Percentiles rank a stretch among this genome's conserved stretches.
Conservation (phyloP, 2,797 vertebrate genomes). For the Podarcis lilfordi region DNA sequence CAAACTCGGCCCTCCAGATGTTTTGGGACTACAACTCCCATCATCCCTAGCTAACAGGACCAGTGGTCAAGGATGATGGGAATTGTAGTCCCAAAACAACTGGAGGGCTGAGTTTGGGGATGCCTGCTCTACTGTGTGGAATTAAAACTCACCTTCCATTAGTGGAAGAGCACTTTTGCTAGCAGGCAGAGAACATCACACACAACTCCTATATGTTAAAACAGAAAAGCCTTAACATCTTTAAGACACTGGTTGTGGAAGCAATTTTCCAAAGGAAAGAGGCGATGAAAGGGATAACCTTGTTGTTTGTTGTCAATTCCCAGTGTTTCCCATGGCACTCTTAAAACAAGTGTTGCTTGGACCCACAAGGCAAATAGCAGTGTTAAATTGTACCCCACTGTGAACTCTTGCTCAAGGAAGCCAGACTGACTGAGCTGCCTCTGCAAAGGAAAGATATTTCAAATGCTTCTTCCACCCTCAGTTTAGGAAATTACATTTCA, state of each 20-base stretch:
- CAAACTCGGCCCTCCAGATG: too few relatives aligned
- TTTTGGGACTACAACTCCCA: too few relatives aligned
- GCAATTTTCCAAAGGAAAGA: constrained; percentile 42
- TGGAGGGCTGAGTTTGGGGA: too few relatives aligned
- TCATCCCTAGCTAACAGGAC: too few relatives aligned
- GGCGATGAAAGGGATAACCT: constrained; percentile 29
- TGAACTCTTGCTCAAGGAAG: constrained; percentile 44
- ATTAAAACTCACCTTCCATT: too few relatives aligned
- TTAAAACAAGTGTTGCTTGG: constrained; percentile 45
- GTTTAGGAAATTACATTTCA: constrained; percentile 75
- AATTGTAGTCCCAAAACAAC: too few relatives aligned
- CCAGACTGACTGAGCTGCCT: constrained; percentile 34
- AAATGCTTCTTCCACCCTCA: constrained; percentile 60
- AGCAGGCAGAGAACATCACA: too few relatives aligned
- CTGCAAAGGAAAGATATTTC: constrained; percentile 67
- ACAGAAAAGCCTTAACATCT: background rate
- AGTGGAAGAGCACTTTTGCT: too few relatives aligned
- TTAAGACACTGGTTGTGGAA: constrained; percentile 38
- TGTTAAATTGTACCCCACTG: constrained; percentile 55
- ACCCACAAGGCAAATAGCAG: constrained; percentile 55
- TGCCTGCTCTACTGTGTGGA: too few relatives aligned
- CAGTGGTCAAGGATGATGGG: too few relatives aligned
- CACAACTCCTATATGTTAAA: too few relatives aligned
- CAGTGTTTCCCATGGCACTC: constrained; percentile 44
- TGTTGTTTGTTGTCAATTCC: constrained; percentile 57